Evolutionary conservation across 1,140 invertebrate species (phyloP).

Genomic region (Laodelphax striatellus): DNA sequence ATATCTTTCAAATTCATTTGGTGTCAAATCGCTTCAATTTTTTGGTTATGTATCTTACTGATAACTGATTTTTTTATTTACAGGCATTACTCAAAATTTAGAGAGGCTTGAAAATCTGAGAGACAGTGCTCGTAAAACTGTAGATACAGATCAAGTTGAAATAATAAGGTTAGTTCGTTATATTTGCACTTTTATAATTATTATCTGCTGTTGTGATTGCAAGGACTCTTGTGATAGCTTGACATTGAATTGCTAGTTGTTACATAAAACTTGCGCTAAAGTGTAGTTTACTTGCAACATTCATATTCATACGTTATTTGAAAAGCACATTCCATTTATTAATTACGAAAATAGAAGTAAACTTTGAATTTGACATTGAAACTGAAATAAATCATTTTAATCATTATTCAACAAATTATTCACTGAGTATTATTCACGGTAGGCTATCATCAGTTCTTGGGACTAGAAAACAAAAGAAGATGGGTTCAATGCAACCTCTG

Average conservation of each 20-base stretch:
- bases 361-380: neutral
- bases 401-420: too few relatives aligned
- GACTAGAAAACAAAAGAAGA: too few relatives aligned
- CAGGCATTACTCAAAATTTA: slow-evolving; percentile 52
- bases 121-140: slow-evolving; percentile 37
- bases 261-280: too few relatives aligned
- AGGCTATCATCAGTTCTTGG: too few relatives aligned
- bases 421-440: too few relatives aligned
- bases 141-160: slow-evolving; percentile 30
- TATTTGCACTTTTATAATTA: neutral
- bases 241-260: neutral
- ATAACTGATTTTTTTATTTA: slow-evolving; percentile 7
- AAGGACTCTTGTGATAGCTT: neutral
- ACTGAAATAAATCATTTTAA: too few relatives aligned
- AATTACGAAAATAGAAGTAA: neutral
- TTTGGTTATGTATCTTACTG: neutral
- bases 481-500: too few relatives aligned
- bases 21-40: too few relatives aligned
- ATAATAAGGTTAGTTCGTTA: slow-evolving; percentile 35
- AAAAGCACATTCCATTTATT: neutral
- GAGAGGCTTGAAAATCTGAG: slow-evolving; percentile 52
- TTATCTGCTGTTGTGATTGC: neutral
- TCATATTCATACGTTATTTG: neutral
- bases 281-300: too few relatives aligned
- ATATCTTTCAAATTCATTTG: too few relatives aligned